Conservation (phyloP, 2,797 vertebrate genomes). For the Vultur gryphus region DNA sequence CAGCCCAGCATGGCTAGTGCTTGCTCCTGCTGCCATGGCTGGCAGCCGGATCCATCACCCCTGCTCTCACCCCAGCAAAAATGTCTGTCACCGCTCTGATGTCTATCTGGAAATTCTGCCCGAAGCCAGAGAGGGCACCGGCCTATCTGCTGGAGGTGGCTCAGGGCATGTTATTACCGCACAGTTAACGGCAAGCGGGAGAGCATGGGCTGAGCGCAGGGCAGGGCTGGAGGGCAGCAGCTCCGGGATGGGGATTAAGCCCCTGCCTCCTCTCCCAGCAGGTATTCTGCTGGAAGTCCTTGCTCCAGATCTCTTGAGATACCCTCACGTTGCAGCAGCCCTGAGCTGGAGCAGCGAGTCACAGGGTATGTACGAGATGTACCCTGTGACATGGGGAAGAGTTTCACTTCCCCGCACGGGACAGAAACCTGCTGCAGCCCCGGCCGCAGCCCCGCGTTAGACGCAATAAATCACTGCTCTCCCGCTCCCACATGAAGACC, state of each 20-base stretch:
- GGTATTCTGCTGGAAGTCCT: background rate
- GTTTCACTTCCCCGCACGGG: background rate
- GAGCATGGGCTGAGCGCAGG: background rate
- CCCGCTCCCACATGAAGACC: background rate
- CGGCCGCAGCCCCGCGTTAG: accelerated
- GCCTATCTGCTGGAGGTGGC: background rate
- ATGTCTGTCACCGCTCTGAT: background rate
- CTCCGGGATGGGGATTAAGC: background rate
- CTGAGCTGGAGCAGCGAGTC: background rate
- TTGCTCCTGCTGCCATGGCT: background rate
- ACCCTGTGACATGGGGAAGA: background rate
- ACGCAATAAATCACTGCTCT: background rate
- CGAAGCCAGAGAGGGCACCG: accelerated
- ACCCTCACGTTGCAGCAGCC: background rate
- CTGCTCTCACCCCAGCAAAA: background rate
- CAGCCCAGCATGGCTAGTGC: background rate
- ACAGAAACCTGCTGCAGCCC: background rate
- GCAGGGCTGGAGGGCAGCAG: no score
- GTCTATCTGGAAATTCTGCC: background rate
- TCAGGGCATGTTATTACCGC: accelerated
- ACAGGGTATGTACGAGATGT: accelerated
- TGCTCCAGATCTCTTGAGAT: background rate
- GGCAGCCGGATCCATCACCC: background rate
- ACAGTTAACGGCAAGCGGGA: accelerated
- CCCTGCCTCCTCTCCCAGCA: background rate